These are phyloP conservation scores for Choristoneura rosaceana DNA, from an alignment of 2,888 invertebrate genomes.

Conservation along the genomic window DNA sequence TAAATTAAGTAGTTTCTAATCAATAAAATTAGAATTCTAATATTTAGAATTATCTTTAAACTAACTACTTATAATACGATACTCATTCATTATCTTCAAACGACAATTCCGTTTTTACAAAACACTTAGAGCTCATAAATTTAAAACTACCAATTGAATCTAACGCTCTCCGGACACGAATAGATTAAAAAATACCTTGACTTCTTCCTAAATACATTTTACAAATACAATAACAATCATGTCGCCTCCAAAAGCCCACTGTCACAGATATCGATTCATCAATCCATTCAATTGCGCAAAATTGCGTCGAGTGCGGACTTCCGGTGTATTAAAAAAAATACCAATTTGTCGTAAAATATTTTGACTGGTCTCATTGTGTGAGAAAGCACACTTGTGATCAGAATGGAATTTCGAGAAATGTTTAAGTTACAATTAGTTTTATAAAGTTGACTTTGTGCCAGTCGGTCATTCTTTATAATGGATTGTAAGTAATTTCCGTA, in stretches of 20 bases:
- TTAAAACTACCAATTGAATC: not conserved
- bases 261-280: conserved; percentile 61
- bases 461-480: not conserved
- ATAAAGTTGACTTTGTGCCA: conserved; percentile 7
- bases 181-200: not conserved
- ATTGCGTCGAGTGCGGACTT: conserved; percentile 63
- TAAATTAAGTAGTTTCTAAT: too few relatives aligned
- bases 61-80: too few relatives aligned
- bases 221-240: conserved; percentile 38
- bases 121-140: not conserved
- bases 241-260: conserved; percentile 51
- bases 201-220: not conserved
- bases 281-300: conserved; percentile 48
- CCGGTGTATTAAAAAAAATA: conserved; percentile 61
- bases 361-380: conserved; percentile 67
- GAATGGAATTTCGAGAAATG: conserved; percentile 68
- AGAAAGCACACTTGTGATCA: conserved; percentile 64
- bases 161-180: not conserved
- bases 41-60: too few relatives aligned
- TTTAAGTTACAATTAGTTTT: conserved; percentile 42
- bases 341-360: conserved; percentile 75
- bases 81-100: too few relatives aligned
- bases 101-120: too few relatives aligned
- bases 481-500: not conserved
- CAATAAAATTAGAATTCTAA: too few relatives aligned